phyloP scores from a whole-genome alignment of 2,113 vertebrate species.

The Maylandia zebra region DNA sequence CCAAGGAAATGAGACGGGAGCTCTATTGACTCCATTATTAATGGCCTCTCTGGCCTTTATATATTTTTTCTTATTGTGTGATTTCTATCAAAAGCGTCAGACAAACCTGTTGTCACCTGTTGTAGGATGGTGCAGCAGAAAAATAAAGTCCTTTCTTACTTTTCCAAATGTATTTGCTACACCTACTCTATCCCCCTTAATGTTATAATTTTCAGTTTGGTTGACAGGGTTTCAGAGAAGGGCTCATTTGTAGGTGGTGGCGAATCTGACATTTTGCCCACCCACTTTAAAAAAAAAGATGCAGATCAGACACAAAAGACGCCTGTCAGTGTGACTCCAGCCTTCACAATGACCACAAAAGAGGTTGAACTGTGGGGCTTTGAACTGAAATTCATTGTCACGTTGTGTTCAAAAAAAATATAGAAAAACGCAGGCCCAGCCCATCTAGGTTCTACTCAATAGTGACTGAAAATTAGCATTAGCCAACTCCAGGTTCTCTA shows the following conservation, averaged over 20 bases:
- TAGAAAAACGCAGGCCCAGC: not conserved
- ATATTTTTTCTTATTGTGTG: not conserved
- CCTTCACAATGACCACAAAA: not conserved
- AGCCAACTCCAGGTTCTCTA: not conserved
- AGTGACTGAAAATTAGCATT: not conserved
- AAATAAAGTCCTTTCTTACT: not conserved
- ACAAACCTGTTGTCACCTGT: not conserved
- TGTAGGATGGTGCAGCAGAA: not conserved
- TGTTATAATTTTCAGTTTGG: not conserved
- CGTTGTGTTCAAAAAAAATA: not conserved
- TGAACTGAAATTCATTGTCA: not conserved
- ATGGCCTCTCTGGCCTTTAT: not conserved
- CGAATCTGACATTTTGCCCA: not conserved
- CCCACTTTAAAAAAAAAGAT: not conserved
- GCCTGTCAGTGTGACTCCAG: not conserved
- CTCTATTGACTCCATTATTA: not conserved
- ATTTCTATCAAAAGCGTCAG: not conserved
- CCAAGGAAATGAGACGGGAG: not conserved
- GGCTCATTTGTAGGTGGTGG: not conserved
- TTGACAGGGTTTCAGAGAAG: not conserved
- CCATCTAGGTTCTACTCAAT: not conserved
- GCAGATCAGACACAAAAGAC: not conserved
- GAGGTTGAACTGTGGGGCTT: not conserved
- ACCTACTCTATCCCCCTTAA: not conserved
- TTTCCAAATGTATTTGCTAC: not conserved